A percentile compares a stretch with the other conserved stretches of the same genome.
Evolutionary conservation across 2,888 invertebrate species (phyloP).

Genomic region (Phaonia tiefii): DNA sequence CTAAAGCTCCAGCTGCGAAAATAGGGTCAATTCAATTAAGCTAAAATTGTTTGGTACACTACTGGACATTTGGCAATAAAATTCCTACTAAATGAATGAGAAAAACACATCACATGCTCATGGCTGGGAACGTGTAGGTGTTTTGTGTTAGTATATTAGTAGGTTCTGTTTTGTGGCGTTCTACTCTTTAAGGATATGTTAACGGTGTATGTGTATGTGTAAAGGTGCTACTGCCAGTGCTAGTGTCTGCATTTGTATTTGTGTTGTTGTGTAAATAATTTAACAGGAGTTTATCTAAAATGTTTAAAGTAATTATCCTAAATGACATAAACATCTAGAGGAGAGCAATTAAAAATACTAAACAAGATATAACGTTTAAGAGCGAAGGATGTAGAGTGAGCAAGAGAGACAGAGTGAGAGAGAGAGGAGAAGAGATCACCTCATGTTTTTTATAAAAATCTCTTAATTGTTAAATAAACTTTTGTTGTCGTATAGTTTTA

Average conservation of each 20-base stretch:
- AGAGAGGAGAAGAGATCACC: no score
- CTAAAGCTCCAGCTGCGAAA: slow-evolving; percentile 10
- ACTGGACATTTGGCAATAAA: slow-evolving; percentile 35
- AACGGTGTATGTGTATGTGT: slow-evolving; percentile 2
- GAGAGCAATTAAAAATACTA: slow-evolving; percentile 26
- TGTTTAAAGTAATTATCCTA: slow-evolving; percentile 55
- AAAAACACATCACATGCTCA: slow-evolving; percentile 30
- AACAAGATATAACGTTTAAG: not conserved
- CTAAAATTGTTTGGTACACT: slow-evolving; percentile 54
- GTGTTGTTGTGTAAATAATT: slow-evolving; percentile 60
- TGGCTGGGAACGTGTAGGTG: slow-evolving; percentile 3
- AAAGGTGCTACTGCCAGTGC: not conserved
- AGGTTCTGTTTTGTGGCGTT: slow-evolving; percentile 6
- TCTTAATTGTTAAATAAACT: not conserved
- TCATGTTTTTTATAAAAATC: not conserved
- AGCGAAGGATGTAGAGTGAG: not conserved
- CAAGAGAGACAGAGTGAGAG: no score
- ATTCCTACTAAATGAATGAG: slow-evolving; percentile 10
- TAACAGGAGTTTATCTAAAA: slow-evolving; percentile 55
- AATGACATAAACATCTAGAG: slow-evolving; percentile 44
- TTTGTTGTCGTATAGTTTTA: no score
- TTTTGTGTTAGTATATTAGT: not conserved
- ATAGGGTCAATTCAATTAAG: slow-evolving; percentile 64
- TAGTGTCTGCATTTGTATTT: not conserved
- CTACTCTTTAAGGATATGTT: not conserved